phyloP scores from a whole-genome alignment of 2,113 vertebrate species.

The Daphoenositta chrysoptera region DNA sequence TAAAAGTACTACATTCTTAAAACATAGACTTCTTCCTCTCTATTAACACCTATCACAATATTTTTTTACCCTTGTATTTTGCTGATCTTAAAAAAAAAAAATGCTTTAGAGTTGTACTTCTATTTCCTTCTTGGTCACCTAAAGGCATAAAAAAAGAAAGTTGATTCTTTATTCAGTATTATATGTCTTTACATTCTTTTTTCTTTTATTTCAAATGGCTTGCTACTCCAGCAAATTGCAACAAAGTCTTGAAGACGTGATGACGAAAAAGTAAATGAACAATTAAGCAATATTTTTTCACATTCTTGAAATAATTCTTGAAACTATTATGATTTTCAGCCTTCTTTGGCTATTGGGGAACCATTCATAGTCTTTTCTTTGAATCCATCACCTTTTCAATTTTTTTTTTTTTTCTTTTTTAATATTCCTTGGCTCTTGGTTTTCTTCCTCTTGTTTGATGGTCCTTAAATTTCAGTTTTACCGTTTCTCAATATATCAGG shows the following conservation, averaged over 20 bases:
- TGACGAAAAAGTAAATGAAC: not conserved
- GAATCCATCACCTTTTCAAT: not conserved
- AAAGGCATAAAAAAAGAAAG: not conserved
- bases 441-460: not conserved
- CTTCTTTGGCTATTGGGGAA: fast-evolving
- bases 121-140: not conserved
- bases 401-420: not conserved
- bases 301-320: not conserved
- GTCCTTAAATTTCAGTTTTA: not conserved
- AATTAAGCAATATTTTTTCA: not conserved
- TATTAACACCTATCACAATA: not conserved
- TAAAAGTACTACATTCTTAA: not conserved
- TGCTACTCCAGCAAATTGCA: not conserved
- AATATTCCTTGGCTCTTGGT: not conserved
- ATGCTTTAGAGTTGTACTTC: not conserved
- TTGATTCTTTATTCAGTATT: not conserved
- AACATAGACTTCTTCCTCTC: not conserved
- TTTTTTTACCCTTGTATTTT: not conserved
- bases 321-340: not conserved
- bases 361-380: not conserved
- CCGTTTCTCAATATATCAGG: not conserved
- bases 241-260: not conserved
- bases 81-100: not conserved
- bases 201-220: not conserved
- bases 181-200: fast-evolving